Evolutionary conservation across 1,140 invertebrate species (phyloP), one percentile per base, ranked within the genome.

Genomic region (Hylaeus anthracinus): DNA sequence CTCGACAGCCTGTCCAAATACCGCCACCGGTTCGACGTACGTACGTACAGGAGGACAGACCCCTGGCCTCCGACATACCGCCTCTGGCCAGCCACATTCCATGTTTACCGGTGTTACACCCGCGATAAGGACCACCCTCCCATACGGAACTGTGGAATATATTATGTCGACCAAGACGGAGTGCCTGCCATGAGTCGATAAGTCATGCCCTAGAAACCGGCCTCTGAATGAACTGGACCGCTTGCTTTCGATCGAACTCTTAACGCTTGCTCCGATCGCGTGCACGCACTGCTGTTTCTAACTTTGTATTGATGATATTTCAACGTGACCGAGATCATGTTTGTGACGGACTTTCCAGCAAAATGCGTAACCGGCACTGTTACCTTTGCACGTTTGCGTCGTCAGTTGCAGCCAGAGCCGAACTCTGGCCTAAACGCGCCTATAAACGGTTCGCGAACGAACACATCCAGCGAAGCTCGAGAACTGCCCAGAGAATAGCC

Each of bases 1-100:
- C 85, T 88, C 88, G 90, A 90, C 92, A 91, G 90, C 79, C 89
- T 91, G 90, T 92, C 92, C 88, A 92, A 92, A 93, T 91, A 92
- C 87, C 87, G 88, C 89, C 88, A 91, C 88, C 86, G 88, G 77
- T 85, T 83, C 84, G 87, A 88, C 85, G 85, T 81, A 84, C 78
- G 77, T 63, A 84, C 63, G 73, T 84, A 70, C 72, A 45, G 45
- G 43, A 37, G 14, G 81, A 83, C 83, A 37, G 72, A 86, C 5
- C 12, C 8, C 51, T 15, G 65, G n/a, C 10, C 26, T 55, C 55
- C 65, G 37, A 41, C 87, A 82, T 79, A 83, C 85, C 84, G 88
- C 86, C 85, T 75, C 74, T 79, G 87, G 84, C 83, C 85, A 81
- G 84, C 84, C 86, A 79, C 88, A 86, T 91, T 90, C 88, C 86